A percentile compares a stretch with the other conserved stretches of the same genome.
Conservation (phyloP, 2,113 vertebrate species). For the Paracyprichromis sp. region DNA sequence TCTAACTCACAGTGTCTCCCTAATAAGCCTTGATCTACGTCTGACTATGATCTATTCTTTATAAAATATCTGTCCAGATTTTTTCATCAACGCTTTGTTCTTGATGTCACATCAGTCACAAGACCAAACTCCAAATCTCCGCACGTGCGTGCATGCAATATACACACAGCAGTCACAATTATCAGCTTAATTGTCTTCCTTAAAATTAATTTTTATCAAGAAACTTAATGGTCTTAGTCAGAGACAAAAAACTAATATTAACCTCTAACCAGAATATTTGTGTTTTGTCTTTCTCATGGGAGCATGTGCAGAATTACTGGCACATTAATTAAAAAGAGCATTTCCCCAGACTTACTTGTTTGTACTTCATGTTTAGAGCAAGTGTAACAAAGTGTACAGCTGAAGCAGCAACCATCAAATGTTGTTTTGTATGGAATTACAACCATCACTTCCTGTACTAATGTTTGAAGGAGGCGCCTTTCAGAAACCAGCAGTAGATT, state of each 20-base stretch:
- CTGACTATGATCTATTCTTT: not conserved
- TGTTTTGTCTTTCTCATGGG: not conserved
- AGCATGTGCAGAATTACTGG: not conserved
- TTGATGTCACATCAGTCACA: not conserved
- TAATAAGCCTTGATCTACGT: not conserved
- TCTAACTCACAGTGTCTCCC: not conserved
- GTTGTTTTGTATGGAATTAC: not conserved
- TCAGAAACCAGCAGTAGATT: not conserved
- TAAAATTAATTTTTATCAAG: not conserved
- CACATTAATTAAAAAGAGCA: not conserved
- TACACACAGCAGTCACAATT: not conserved
- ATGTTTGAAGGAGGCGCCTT: not conserved
- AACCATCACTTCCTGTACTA: not conserved
- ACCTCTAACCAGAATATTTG: not conserved
- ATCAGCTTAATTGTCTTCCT: not conserved
- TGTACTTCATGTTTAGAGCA: not conserved
- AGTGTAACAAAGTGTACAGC: not conserved
- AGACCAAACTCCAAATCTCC: not conserved
- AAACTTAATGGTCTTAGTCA: not conserved
- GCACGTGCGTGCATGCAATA: accelerated
- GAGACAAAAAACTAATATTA: not conserved
- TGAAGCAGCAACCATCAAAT: not conserved
- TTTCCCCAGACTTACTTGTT: not conserved
- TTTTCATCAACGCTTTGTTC: not conserved
- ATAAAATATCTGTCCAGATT: not conserved